These are phyloP conservation scores for Lumbricus terrestris DNA, from an alignment of 2,888 invertebrate genomes.

Conservation along the genomic window DNA sequence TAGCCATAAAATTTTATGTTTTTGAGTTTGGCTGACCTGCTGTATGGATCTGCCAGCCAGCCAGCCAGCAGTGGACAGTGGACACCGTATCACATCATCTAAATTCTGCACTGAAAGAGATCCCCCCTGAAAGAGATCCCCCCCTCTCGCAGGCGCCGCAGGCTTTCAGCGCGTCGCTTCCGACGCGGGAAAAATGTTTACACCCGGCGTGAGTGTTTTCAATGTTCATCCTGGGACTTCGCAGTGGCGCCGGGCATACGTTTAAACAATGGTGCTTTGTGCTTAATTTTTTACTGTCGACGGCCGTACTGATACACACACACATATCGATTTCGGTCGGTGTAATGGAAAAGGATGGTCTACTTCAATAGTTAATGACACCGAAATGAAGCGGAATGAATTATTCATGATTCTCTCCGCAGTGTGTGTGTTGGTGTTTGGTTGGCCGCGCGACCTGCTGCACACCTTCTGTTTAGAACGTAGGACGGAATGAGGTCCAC, in stretches of 20 bases:
- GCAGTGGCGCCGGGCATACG: neutral
- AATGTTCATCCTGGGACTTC: neutral
- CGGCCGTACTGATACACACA: no score
- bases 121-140: neutral
- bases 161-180: neutral
- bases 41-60: no score
- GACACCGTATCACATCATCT: neutral
- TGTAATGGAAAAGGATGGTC: neutral
- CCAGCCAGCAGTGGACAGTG: no score
- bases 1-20: no score
- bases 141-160: neutral
- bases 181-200: neutral
- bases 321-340: neutral
- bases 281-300: neutral
- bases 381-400: neutral
- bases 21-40: no score
- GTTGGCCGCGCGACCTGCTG: neutral
- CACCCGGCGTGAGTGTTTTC: neutral
- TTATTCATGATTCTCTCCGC: neutral
- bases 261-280: neutral
- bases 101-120: neutral
- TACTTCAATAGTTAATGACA: slow-evolving; percentile 8
- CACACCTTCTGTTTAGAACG: neutral
- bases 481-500: neutral
- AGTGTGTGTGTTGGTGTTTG: neutral